Evolutionary conservation across 2,888 invertebrate species (phyloP).

Genomic region (Cremastinae sp.): DNA sequence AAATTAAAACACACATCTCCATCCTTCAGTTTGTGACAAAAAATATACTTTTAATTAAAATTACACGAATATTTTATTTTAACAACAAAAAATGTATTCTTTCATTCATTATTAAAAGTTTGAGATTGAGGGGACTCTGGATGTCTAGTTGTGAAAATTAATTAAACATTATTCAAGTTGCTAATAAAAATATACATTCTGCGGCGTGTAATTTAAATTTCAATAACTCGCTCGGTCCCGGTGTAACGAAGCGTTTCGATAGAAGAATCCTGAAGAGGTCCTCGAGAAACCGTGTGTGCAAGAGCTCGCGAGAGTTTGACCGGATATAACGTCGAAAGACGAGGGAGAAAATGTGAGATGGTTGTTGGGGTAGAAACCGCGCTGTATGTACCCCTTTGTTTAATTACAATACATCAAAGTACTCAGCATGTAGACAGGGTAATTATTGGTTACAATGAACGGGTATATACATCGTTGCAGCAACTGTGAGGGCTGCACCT

Average conservation of each 20-base stretch:
- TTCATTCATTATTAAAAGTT: too few species aligned
- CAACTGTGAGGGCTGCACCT: conserved; percentile 47
- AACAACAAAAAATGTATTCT: too few species aligned
- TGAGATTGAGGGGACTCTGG: too few species aligned
- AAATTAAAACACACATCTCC: too few species aligned
- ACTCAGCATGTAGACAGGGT: conserved; percentile 71
- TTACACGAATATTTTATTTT: too few species aligned
- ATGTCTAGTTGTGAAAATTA: too few species aligned
- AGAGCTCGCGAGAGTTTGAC: conserved; percentile 19
- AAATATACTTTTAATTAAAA: too few species aligned
- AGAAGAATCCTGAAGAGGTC: conserved; percentile 50
- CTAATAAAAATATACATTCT: neutral
- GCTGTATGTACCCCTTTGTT: conserved; percentile 69
- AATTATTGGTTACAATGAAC: conserved; percentile 76
- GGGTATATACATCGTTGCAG: conserved; percentile 56
- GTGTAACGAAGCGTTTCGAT: conserved; percentile 36
- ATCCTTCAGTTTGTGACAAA: too few species aligned
- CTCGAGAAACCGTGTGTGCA: conserved; percentile 42
- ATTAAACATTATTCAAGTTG: too few species aligned
- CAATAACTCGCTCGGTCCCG: neutral
- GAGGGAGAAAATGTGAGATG: conserved; percentile 30
- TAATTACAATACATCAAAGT: conserved; percentile 74
- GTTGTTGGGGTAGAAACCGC: conserved; percentile 50
- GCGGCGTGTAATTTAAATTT: too few species aligned
- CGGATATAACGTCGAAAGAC: too few species aligned